A percentile compares a stretch with the other conserved stretches of the same genome.
These are phyloP conservation scores for Spodoptera picta DNA, from an alignment of 2,888 invertebrate species.

Conservation along the genomic window DNA sequence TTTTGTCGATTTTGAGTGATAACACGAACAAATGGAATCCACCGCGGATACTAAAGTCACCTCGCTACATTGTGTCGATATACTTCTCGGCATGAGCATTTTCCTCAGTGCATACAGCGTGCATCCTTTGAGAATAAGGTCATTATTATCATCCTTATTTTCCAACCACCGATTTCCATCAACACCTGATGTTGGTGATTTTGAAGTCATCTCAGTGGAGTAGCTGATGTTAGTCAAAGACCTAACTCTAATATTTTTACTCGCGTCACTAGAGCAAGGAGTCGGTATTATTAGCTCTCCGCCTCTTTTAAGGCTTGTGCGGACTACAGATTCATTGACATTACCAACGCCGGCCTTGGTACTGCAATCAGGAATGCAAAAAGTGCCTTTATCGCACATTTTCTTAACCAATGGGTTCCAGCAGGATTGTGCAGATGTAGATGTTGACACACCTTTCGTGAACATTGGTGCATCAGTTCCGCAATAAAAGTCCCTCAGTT, in stretches of 20 bases:
- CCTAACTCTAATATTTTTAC: too few species aligned
- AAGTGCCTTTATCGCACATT: conserved; percentile 3
- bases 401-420: background rate
- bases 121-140: conserved; percentile 11
- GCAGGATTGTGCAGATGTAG: conserved; percentile 7
- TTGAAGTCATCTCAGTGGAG: conserved; percentile 21
- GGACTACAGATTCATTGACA: background rate
- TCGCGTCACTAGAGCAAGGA: too few species aligned
- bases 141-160: conserved; percentile 7
- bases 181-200: conserved; percentile 13
- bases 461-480: background rate
- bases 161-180: background rate
- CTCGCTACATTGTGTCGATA: conserved; percentile 2
- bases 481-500: too few species aligned
- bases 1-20: background rate
- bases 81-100: conserved; percentile 21
- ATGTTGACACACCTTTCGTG: background rate
- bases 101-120: conserved; percentile 35
- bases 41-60: background rate
- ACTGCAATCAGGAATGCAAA: background rate
- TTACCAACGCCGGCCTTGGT: background rate
- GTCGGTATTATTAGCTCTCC: too few species aligned
- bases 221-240: too few species aligned
- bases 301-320: too few species aligned
- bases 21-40: conserved; percentile 24